Evolutionary conservation across 2,113 vertebrate genomes (phyloP), one percentile per base, ranked within the genome.

Genomic region (Antechinus stuartii): DNA sequence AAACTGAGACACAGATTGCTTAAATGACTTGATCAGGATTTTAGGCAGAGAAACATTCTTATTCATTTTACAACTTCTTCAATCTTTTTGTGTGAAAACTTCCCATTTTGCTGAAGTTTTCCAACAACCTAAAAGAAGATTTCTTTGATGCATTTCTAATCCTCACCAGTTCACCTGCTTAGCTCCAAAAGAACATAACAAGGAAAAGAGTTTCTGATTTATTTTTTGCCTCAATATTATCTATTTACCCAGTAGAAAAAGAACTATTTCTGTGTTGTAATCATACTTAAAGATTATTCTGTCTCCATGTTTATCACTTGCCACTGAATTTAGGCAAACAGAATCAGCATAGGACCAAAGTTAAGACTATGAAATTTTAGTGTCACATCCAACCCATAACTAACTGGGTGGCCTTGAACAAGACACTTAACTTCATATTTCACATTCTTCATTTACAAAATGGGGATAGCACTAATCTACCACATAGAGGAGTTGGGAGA

Each of bases 381-480:
- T 94, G 1, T 0, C 89, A 16, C 57, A 91, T 95, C 91, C 42
- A 91, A 3, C 30, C 53, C 2, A 47, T 54, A 55, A 56, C 94
- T 96, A 95, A 94, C 94, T 97, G 97, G 97, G 97, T 97, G 96
- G 96, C 96, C 96, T 54, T 92, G 91, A 68, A 54, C 49, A 97
- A 97, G 96, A 95, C 92, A 96, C 56, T 97, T 96, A 91, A 96
- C 92, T 96, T 90, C 92, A 55, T 90, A 89, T 92, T 96, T 96
- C 95, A 91, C 95, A 76, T 84, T 97, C 54, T 92, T 89, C 96
- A 97, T 91, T 97, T 97, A 96, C 93, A 91, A 94, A 98, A 68
- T 50, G 84, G 94, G 89, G 84, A 76, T 93, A 96, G 89, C 91
- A 91, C 84, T 91, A 96, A 97, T 96, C 96, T 97, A 97, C 96